Evolutionary conservation across 2,888 invertebrate species (phyloP).

Genomic region (Apodemia hepburni): DNA sequence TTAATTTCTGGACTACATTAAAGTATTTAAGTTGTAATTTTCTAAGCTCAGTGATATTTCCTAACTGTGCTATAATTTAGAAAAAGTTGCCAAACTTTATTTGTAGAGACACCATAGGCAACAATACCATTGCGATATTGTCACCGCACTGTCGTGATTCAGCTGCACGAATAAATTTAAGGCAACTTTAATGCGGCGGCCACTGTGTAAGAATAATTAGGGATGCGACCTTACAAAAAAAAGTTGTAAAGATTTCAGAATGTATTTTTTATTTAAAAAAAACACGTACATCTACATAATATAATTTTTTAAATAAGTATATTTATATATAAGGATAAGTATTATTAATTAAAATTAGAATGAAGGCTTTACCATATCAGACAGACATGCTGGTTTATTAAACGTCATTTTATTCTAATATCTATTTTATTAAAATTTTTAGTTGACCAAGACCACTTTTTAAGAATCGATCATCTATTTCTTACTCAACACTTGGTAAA

Average conservation of each 20-base stretch:
- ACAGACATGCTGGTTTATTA: too few species aligned
- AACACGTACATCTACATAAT: too few species aligned
- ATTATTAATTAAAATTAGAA: too few species aligned
- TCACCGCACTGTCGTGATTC: constrained; percentile 10
- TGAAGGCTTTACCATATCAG: too few species aligned
- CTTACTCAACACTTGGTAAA: too few species aligned
- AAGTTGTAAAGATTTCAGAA: background rate
- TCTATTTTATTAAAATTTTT: too few species aligned
- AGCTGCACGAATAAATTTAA: background rate
- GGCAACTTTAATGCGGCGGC: background rate
- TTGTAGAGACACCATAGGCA: background rate
- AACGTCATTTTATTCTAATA: too few species aligned
- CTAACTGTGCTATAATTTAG: background rate
- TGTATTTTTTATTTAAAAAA: too few species aligned
- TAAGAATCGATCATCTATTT: too few species aligned
- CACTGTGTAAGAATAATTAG: background rate
- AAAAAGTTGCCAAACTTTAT: background rate
- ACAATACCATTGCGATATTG: constrained; percentile 8
- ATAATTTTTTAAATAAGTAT: too few species aligned
- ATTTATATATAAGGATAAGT: too few species aligned
- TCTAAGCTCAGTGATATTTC: background rate
- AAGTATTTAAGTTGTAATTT: background rate
- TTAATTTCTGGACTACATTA: background rate
- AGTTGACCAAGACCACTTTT: too few species aligned
- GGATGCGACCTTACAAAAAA: background rate